phyloP scores from a whole-genome alignment of 2,888 invertebrate genomes.

The Drosophila birchii region DNA sequence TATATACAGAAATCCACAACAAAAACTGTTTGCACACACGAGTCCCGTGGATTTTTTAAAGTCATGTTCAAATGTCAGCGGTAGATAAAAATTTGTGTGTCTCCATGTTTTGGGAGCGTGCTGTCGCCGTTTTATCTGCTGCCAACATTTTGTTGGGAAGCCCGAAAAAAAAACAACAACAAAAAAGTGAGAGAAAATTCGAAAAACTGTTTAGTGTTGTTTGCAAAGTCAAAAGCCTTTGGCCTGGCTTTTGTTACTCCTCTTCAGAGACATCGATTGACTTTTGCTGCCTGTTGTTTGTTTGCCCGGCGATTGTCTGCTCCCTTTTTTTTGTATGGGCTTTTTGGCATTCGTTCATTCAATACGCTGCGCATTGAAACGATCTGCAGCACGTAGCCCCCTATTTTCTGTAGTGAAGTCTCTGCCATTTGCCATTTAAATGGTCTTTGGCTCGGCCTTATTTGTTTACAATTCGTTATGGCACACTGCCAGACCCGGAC shows the following conservation, averaged over 20 bases:
- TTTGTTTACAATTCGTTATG: constrained; percentile 73
- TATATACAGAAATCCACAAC: constrained; percentile 11
- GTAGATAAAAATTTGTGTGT: constrained; percentile 71
- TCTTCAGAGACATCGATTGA: constrained; percentile 67
- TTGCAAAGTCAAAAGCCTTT: constrained; percentile 23
- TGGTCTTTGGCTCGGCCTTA: constrained; percentile 50
- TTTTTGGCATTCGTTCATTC: constrained; percentile 55
- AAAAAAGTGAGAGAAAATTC: constrained; percentile 28
- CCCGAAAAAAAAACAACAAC: background rate
- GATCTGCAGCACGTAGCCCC: constrained; percentile 57
- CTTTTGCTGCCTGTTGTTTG: constrained; percentile 60
- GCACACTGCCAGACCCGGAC: constrained; percentile 55
- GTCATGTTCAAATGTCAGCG: constrained; percentile 76
- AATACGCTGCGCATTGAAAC: constrained; percentile 44
- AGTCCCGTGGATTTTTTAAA: constrained; percentile 45
- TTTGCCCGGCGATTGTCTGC: constrained; percentile 47
- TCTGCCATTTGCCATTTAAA: constrained; percentile 67
- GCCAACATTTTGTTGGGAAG: constrained; percentile 26
- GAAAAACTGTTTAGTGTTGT: constrained; percentile 42
- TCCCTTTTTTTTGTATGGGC: constrained; percentile 56
- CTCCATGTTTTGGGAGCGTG: constrained; percentile 65
- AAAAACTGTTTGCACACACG: constrained; percentile 55
- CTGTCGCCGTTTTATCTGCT: constrained; percentile 53
- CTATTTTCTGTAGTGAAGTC: constrained; percentile 24
- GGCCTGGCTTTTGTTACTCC: constrained; percentile 52